phyloP scores from a whole-genome alignment of 1,140 invertebrate species.

The Drosophila cardini region DNA sequence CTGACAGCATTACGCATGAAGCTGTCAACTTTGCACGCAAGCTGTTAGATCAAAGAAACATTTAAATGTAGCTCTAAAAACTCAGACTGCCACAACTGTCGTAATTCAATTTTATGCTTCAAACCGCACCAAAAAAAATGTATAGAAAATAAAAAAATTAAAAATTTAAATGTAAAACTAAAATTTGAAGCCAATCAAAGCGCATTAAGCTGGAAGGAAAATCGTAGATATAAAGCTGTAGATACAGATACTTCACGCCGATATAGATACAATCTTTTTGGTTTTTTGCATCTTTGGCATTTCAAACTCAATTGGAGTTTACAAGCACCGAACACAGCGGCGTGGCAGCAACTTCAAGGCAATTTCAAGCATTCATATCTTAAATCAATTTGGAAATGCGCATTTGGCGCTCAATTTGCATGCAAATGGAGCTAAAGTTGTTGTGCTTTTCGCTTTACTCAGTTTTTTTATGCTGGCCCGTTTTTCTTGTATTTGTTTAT shows the following conservation, averaged over 20 bases:
- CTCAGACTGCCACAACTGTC: constrained; percentile 28
- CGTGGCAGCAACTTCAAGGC: constrained; percentile 65
- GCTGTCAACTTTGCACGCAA: constrained; percentile 55
- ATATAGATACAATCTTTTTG: constrained; percentile 54
- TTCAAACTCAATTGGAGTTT: constrained; percentile 74
- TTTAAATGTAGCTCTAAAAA: constrained; percentile 43
- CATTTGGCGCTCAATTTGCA: constrained; percentile 81
- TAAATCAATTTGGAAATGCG: constrained; percentile 81
- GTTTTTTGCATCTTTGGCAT: constrained; percentile 60
- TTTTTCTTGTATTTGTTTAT: constrained; percentile 79
- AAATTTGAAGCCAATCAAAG: constrained; percentile 37
- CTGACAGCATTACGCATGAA: constrained; percentile 44
- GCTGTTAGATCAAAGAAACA: constrained; percentile 48
- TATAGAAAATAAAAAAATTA: neutral
- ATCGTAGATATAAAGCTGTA: constrained; percentile 33
- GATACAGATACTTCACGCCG: constrained; percentile 20
- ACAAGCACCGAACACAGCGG: constrained; percentile 15
- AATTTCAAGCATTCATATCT: constrained; percentile 73
- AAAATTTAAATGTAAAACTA: neutral
- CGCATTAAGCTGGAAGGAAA: constrained; percentile 34
- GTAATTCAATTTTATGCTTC: constrained; percentile 52
- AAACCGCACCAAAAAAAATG: neutral
- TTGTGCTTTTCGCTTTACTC: constrained; percentile 13
- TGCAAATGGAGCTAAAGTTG: constrained; percentile 60
- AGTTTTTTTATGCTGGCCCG: constrained; percentile 41